Base-by-base conservation (phyloP, 2,113 vertebrate genomes). In the Rhinoptilus africanus region DNA sequence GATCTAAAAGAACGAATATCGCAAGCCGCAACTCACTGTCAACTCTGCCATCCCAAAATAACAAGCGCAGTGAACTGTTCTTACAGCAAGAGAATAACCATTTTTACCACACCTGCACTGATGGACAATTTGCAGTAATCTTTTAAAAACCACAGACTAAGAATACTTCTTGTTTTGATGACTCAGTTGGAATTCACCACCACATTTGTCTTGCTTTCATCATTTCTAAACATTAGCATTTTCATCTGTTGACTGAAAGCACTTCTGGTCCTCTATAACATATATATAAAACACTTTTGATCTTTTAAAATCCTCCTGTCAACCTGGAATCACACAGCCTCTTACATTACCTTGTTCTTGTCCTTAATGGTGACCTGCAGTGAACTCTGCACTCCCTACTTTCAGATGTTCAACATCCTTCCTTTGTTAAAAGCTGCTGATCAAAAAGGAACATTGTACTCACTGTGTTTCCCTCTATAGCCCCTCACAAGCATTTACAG, bases 101-200 rank as follows among this genome's bases (percentile, higher is more conserved):
- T 87, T 68, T 95, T 92, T 71, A 89, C 78, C 85, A 94, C 73
- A 85, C 90, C 91, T 94, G 57, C 90, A 48, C 85, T 93, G 92
- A 89, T 81, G 84, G 88, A 51, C 86, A 89, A 94, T 96, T 89
- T 96, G 90, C 85, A 92, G 72, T 43, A 66, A 89, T 93, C 89
- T 96, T 93, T 97, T 92, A 88, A 96, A 96, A 97, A 83, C 82
- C 87, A 83, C 92, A 94, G 62, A 87, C 85, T 89, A 91, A 95
- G 96, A 96, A 90, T 97, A 95, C 76, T 79, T 92, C 51, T 96
- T 97, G 87, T 93, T 97, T 95, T 95, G 95, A 97, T 96, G 95
- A 95, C 88, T 96, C 77, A 95, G 87, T 85, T 88, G 89, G 89
- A 96, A 97, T 96, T 96, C 71, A 74, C 89, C 87, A 89, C 93